Base-by-base conservation (phyloP, 2,113 vertebrate genomes). In the Lepus timidus region DNA sequence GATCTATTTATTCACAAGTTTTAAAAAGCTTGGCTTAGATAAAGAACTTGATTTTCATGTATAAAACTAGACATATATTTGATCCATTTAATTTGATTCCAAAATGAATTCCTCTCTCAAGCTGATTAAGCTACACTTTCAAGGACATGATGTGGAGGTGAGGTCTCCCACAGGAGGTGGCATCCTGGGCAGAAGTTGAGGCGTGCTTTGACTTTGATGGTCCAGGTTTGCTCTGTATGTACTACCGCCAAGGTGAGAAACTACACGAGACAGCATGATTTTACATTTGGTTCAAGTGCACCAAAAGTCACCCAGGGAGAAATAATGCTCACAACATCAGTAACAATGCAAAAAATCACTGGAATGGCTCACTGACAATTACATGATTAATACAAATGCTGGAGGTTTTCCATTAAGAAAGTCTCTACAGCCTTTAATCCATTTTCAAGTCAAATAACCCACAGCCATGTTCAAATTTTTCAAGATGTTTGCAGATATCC, bases 371-470 rank as follows among this genome's bases (percentile, higher is more conserved):
- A 71, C 31, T 67, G 39, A 55, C 52, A 83, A 33, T 62, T 51
- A 19, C 29, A 4, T 36, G 44, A 73, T 65, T 73, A 52, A 85
- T 49, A 58, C 10, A 88, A 39, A 83, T 2, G 14, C 33, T 88
- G 22, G 13, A 68, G 27, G 5, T 65, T 92, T 84, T 39, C 61
- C 51, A 29, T 33, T 14, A 64, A 31, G 61, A 74, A 91, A 74
- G 44, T 5, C 11, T 11, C 44, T 67, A 29, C 0, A 55, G 36
- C 23, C 55, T 52, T 75, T 68, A 75, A 86, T 73, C 6, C 49
- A 22, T 80, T 88, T 93, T 79, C 25, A 62, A 86, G 83, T 33
- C 36, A 68, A 87, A 88, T 73, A 79, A 93, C 78, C 14, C 27
- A 36, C 85, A 91, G 31, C 36, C 27, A 39, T 22, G 3, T 70